Evolutionary conservation across 2,113 vertebrate species (phyloP), one percentile per base, ranked within the genome.

Genomic region (Vicugna pacos): DNA sequence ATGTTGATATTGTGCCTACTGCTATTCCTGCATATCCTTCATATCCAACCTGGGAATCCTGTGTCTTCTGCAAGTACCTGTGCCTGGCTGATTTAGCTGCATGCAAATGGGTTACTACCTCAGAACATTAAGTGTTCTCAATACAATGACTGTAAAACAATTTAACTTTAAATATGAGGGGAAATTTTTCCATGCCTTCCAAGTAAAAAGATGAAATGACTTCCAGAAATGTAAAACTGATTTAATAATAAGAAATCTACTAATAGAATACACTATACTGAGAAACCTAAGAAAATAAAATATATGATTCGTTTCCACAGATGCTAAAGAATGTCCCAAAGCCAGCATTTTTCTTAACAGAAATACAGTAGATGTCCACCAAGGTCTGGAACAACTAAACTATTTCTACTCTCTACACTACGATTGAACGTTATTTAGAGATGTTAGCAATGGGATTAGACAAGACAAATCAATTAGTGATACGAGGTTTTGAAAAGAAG

Each of bases 361-460:
- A 91, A 32, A 38, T 72, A 67, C 11, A 94, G 15, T 46, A 52
- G 30, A 76, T 60, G 14, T 50, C 42, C 19, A 24, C 4, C 26
- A 46, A 70, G 12, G 48, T 56, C 19, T 80, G 48, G 6, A 48
- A 50, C 28, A 28, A 12, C 5, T 20, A 32, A 62, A 50, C n/a
- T 62, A 42, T 46, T 46, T 42, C 35, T 0, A 22, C 3, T 20
- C 11, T 48, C 30, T 30, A 56, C 56, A 16, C 5, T 42, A 60
- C 0, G 28, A 22, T 22, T 28, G 4, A 38, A 56, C 15, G 20
- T 48, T 52, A 60, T 50, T 14, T 3, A 3, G 0, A 32, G 3
- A 8, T 50, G 20, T 46, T 64, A 48, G 4, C 8, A n/a, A 62
- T 54, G 6, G 14, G 84, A 62, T 84, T 46, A 19, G 15, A 20